Evolutionary conservation across 2,797 vertebrate species (phyloP).

Genomic region (Syngnathus acus): DNA sequence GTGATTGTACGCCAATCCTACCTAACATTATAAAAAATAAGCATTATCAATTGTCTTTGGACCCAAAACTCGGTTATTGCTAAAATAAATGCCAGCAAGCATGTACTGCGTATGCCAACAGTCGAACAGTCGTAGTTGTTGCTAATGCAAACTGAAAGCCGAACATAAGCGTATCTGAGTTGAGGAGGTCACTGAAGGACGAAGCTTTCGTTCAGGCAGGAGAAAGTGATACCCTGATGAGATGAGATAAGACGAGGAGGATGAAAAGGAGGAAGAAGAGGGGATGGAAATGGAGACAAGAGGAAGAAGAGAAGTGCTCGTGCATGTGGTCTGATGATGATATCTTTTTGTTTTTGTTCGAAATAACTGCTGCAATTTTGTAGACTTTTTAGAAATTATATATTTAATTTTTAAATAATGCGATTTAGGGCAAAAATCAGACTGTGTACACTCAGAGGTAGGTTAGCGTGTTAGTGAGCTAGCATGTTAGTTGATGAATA

Average conservation of each 20-base stretch:
- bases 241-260: constrained; percentile 49
- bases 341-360: constrained; percentile 34
- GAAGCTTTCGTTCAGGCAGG: constrained; percentile 31
- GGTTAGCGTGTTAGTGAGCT: constrained; percentile 4
- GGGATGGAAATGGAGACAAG: constrained; percentile 45
- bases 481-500: constrained; percentile 29
- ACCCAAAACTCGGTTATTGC: too few species aligned
- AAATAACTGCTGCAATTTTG: too few species aligned
- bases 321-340: constrained; percentile 44
- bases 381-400: too few species aligned
- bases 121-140: neutral
- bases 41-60: too few species aligned
- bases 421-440: too few species aligned
- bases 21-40: too few species aligned
- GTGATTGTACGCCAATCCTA: too few species aligned
- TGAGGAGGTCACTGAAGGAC: constrained; percentile 47
- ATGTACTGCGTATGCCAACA: too few species aligned
- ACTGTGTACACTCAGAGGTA: neutral
- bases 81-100: too few species aligned
- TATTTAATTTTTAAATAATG: too few species aligned
- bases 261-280: constrained; percentile 37
- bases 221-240: constrained; percentile 57
- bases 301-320: constrained; percentile 34
- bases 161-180: neutral
- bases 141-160: neutral